Percentiles rank a stretch among this genome's conserved stretches.
Evolutionary conservation across 2,113 vertebrate genomes (phyloP).

Genomic region (Pelecanus crispus): DNA sequence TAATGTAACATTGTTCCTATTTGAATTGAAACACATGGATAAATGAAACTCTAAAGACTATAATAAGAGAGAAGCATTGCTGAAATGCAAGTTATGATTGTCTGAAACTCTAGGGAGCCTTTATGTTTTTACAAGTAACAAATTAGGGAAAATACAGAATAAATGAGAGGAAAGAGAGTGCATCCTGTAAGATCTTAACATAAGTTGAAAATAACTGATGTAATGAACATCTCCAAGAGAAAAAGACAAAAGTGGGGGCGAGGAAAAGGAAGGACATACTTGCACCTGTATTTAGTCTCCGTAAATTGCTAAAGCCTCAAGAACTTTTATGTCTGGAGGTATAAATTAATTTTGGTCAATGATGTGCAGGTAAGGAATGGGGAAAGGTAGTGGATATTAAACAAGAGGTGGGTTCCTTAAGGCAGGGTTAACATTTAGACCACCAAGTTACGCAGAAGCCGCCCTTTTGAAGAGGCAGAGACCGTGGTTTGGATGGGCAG

Average conservation of each 20-base stretch:
- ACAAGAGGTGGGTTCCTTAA: no score
- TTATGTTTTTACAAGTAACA: neutral
- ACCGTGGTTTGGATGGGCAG: neutral
- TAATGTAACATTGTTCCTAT: neutral
- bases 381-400: neutral
- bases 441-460: neutral
- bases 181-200: neutral
- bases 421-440: neutral
- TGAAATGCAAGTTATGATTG: neutral
- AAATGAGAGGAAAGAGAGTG: neutral
- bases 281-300: neutral
- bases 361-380: neutral
- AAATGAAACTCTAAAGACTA: neutral
- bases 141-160: neutral
- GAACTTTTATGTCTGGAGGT: neutral
- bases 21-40: neutral
- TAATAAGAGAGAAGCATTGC: no score
- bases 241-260: neutral
- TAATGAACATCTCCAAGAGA: neutral
- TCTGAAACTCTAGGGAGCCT: neutral
- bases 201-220: neutral
- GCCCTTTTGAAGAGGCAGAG: no score
- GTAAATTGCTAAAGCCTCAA: neutral
- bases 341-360: neutral
- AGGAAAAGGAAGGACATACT: neutral